Evolutionary conservation across 2,113 vertebrate genomes (phyloP).

Genomic region (Cynocephalus volans): DNA sequence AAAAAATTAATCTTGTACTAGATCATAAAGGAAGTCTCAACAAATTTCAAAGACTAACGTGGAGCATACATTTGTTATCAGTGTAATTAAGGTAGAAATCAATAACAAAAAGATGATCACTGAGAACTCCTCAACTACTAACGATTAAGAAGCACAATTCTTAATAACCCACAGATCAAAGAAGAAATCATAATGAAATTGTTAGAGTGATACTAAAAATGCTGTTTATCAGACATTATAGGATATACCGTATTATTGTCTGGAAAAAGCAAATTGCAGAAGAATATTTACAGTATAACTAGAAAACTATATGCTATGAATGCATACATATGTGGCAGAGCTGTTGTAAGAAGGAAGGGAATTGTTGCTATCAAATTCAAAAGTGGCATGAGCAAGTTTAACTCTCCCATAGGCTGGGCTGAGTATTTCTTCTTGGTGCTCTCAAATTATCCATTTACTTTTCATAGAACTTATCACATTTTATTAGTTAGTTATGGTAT

Average conservation of each 20-base stretch:
- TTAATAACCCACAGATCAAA: not conserved
- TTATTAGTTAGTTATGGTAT: not conserved
- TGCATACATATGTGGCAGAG: not conserved
- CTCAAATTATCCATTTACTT: not conserved
- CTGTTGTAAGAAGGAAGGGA: not conserved
- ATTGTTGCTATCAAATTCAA: not conserved
- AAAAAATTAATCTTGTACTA: not conserved
- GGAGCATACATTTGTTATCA: not conserved
- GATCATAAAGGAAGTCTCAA: not conserved
- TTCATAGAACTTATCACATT: not conserved
- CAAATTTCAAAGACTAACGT: slow-evolving; percentile 28
- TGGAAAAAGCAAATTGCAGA: not conserved
- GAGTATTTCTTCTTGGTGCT: not conserved
- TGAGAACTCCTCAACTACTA: not conserved
- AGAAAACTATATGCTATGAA: not conserved
- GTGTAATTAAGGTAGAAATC: not conserved
- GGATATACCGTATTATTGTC: not conserved
- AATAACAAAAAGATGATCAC: not conserved
- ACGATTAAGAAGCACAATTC: not conserved
- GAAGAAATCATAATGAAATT: not conserved
- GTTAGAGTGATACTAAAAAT: not conserved
- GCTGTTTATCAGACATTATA: not conserved
- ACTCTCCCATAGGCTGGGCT: not conserved
- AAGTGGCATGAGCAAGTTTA: not conserved
- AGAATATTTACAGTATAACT: not conserved